phyloP scores from a whole-genome alignment of 1,140 invertebrate genomes.

The Cherax quadricarinatus region DNA sequence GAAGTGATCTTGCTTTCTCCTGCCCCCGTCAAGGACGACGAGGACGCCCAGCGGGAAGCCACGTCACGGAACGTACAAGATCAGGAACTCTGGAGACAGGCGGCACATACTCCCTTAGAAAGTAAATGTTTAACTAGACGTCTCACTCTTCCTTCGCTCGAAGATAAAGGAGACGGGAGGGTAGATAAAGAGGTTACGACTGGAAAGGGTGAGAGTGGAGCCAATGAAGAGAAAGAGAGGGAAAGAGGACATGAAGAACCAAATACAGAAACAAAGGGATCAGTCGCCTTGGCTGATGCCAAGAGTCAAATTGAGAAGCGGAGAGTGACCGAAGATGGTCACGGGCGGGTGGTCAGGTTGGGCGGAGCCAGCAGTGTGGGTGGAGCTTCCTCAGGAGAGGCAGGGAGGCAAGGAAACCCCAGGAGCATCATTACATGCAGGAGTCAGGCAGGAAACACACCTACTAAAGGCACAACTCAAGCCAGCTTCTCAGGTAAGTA shows the following conservation, averaged over 20 bases:
- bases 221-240: not conserved
- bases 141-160: too few species aligned
- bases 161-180: not conserved
- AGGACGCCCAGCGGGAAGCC: not conserved
- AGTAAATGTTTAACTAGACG: too few species aligned
- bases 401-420: not conserved
- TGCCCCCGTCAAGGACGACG: conserved; percentile 15
- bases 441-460: too few species aligned
- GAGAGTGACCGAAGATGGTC: not conserved
- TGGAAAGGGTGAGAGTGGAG: not conserved
- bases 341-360: not conserved
- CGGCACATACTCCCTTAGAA: not conserved
- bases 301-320: not conserved
- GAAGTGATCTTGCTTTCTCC: conserved; percentile 29
- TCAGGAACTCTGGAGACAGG: not conserved
- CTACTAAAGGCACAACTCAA: too few species aligned
- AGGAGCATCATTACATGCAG: not conserved
- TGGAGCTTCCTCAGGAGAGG: not conserved
- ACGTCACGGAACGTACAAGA: not conserved
- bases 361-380: not conserved
- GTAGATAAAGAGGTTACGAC: not conserved
- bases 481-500: too few species aligned
- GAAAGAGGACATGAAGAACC: not conserved
- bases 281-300: not conserved
- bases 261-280: not conserved